Evolutionary conservation across 2,888 invertebrate species (phyloP).

Genomic region (Caenorhabditis wallacei): DNA sequence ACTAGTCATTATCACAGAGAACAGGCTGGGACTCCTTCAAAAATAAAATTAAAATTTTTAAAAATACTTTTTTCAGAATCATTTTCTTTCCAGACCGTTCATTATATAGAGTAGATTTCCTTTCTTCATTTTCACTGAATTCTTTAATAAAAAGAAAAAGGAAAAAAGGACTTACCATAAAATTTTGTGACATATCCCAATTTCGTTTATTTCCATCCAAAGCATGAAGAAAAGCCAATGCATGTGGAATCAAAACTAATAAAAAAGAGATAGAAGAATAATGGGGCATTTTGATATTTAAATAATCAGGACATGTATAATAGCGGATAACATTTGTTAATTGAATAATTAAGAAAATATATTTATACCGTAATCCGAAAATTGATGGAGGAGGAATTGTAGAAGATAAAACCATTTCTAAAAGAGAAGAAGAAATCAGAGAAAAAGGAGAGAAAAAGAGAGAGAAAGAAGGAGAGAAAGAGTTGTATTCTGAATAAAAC

Average conservation of each 20-base stretch:
- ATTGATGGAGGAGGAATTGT: slow-evolving; percentile 11
- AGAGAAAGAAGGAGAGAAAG: neutral
- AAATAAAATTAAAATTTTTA: too few relatives aligned
- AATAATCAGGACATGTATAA: slow-evolving; percentile 40
- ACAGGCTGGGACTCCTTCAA: too few relatives aligned
- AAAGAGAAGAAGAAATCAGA: neutral
- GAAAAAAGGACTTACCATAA: slow-evolving; percentile 25
- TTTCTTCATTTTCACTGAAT: too few relatives aligned
- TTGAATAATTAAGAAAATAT: slow-evolving; percentile 26
- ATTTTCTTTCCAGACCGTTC: too few relatives aligned
- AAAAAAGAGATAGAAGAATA: slow-evolving; percentile 9
- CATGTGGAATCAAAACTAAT: slow-evolving; percentile 24
- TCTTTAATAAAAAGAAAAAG: neutral
- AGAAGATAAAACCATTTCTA: neutral
- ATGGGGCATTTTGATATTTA: slow-evolving; percentile 9
- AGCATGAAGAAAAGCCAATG: slow-evolving; percentile 34
- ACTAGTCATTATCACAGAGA: too few relatives aligned
- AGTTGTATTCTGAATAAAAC: too few relatives aligned
- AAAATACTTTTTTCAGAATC: too few relatives aligned
- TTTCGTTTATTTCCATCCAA: slow-evolving; percentile 19
- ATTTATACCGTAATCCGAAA: slow-evolving; percentile 19
- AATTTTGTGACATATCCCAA: slow-evolving; percentile 34
- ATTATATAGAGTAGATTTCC: too few relatives aligned
- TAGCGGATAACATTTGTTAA: slow-evolving; percentile 14
- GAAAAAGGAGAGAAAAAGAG: neutral